Base-by-base conservation (phyloP, 2,113 vertebrate species). In the Ptilonorhynchus violaceus region DNA sequence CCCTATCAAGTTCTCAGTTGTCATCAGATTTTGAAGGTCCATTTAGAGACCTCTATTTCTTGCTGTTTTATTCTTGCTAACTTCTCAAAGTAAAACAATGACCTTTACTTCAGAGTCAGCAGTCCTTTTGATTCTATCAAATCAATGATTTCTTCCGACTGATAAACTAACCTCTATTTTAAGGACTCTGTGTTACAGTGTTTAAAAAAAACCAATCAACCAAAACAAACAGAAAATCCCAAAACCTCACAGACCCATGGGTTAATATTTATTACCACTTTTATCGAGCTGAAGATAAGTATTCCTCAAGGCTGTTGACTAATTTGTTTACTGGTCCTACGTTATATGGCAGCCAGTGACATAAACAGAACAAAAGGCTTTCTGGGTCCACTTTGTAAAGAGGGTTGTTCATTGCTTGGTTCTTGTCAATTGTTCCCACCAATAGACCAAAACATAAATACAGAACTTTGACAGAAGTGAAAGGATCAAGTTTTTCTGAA, bases 51-150 rank as follows among this genome's bases (percentile, higher is more conserved):
- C 22, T 75, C 44, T 79, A 4, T 81, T 88, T 76, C 53, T 73
- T 94, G 44, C 73, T 94, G 47, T 15, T 59, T 87, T 92, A 85
- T 44, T 91, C 69, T 60, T 49, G 10, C 35, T 88, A 91, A 85
- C 63, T 95, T 91, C 49, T 85, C 42, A 35, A 85, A 27, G 11
- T 77, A 89, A 85, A 89, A 50, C 31, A 82, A 31, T 91, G 88
- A 96, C 82, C 88, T 96, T 82, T 94, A 86, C 37, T 92, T 91
- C 64, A 92, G 78, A 72, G 72, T 79, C 89, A 85, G 83, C 5
- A 19, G 60, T 85, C 52, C 59, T 89, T 63, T 60, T 35, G 33
- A 91, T 89, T 92, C 67, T 83, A 76, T 80, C 73, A 93, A 94
- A 91, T n/a, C 68, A 87, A 37, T 79, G 68, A 92, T 85, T 86